Evolutionary conservation across 2,888 invertebrate species (phyloP).

Genomic region (Ennomos quercinarius): DNA sequence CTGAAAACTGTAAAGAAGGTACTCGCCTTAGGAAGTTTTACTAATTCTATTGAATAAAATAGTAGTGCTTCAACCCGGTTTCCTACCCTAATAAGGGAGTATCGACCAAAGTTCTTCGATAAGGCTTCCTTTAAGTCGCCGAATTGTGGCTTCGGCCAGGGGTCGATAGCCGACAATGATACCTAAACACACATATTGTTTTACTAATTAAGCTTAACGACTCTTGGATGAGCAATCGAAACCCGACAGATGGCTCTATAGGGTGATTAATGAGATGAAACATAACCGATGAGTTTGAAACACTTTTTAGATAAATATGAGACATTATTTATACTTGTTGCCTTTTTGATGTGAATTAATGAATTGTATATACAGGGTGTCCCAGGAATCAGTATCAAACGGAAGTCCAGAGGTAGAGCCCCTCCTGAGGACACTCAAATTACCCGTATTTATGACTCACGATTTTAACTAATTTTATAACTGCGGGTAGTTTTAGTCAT

Average conservation of each 20-base stretch:
- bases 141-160: conserved; percentile 74
- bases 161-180: conserved; percentile 50
- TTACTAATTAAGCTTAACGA: conserved; percentile 28
- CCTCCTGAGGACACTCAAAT: too few relatives aligned
- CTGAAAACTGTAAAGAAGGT: background rate
- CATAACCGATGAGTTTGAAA: background rate
- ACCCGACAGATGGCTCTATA: conserved; percentile 7
- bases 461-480: too few relatives aligned
- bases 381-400: too few relatives aligned
- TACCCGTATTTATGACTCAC: too few relatives aligned
- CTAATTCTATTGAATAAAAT: conserved; percentile 3
- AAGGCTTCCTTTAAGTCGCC: conserved; percentile 75
- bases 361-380: too few relatives aligned
- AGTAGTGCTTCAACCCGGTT: conserved; percentile 13
- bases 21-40: background rate
- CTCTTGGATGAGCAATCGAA: conserved; percentile 22
- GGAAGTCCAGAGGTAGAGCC: too few relatives aligned
- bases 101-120: conserved; percentile 59
- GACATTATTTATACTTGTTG: too few relatives aligned
- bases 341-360: too few relatives aligned
- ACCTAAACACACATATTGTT: conserved; percentile 17
- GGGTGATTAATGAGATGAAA: conserved; percentile 19
- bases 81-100: conserved; percentile 51
- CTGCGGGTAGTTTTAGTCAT: too few relatives aligned
- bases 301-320: too few relatives aligned